A percentile compares a stretch with the other conserved stretches of the same genome.
Conservation (phyloP, 2,113 vertebrate genomes). For the Hemiprocne comata region DNA sequence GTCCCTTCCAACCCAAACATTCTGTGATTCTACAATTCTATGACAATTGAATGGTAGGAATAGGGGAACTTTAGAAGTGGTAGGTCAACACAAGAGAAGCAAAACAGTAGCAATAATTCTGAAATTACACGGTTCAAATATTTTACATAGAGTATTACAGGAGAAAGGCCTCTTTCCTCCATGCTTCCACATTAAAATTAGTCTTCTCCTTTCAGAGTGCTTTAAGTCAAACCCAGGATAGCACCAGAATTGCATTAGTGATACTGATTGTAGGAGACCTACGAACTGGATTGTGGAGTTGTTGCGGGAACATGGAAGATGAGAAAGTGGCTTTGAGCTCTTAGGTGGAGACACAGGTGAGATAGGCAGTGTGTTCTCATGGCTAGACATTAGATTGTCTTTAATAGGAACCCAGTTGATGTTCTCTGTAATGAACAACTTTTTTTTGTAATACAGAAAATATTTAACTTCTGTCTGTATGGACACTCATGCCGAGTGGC, state of each 20-base stretch:
- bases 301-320: not conserved
- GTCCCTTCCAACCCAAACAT: no score
- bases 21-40: no score
- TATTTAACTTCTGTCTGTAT: not conserved
- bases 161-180: not conserved
- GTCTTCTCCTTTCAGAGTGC: not conserved
- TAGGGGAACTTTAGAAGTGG: not conserved
- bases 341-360: not conserved
- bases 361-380: not conserved
- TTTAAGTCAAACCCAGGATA: not conserved
- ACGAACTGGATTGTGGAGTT: not conserved
- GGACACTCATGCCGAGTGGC: not conserved
- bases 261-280: not conserved
- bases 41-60: not conserved
- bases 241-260: not conserved
- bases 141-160: not conserved
- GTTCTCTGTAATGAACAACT: not conserved
- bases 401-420: not conserved
- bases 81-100: not conserved
- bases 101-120: not conserved
- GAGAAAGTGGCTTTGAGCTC: not conserved
- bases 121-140: not conserved
- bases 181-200: not conserved
- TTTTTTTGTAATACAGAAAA: not conserved
- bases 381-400: not conserved